Conservation (phyloP, 2,113 vertebrate genomes). For the Ophthalmolycus amberensis region DNA sequence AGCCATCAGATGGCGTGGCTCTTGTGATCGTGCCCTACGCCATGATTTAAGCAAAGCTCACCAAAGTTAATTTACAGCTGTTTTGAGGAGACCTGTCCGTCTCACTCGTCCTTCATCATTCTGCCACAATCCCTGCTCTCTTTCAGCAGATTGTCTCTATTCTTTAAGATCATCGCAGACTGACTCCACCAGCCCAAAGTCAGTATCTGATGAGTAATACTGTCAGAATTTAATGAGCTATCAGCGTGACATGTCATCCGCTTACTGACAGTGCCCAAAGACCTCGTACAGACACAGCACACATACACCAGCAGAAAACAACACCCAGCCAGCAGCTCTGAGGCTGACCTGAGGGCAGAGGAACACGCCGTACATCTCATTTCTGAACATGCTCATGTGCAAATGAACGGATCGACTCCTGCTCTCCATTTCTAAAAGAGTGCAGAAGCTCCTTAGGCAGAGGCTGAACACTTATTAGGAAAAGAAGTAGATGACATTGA, state of each 20-base stretch:
- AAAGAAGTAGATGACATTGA: constrained; percentile 62
- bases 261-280: neutral
- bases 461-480: constrained; percentile 51
- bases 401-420: constrained; percentile 23
- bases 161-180: neutral
- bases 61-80: neutral
- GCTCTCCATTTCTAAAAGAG: constrained; percentile 38
- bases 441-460: constrained; percentile 54
- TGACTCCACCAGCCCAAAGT: constrained; percentile 4
- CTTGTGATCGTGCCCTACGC: neutral
- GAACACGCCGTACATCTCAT: constrained; percentile 18
- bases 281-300: neutral
- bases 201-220: constrained; percentile 1
- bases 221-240: neutral
- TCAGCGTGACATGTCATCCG: constrained; percentile 14
- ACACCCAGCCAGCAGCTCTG: constrained; percentile 6
- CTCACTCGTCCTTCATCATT: neutral
- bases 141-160: neutral
- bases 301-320: neutral
- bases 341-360: constrained; percentile 26
- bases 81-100: neutral
- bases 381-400: neutral
- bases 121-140: neutral
- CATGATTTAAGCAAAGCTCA: neutral
- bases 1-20: neutral